phyloP scores from a whole-genome alignment of 2,797 vertebrate species.

The Chrysocyon brachyurus region DNA sequence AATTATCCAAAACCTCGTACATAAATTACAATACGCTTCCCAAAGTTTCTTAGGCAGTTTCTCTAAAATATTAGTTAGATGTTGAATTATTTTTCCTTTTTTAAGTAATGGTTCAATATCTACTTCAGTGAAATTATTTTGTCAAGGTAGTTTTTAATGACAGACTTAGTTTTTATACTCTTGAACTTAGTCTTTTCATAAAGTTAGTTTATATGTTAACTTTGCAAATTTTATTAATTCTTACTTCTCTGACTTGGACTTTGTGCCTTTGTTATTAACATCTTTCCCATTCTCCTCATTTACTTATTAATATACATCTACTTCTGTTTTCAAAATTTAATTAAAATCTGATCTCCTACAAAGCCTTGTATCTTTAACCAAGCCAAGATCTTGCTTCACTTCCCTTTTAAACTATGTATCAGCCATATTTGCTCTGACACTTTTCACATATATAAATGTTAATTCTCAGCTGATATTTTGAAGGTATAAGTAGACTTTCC shows the following conservation, averaged over 20 bases:
- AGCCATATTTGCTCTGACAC: not conserved
- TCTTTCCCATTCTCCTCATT: not conserved
- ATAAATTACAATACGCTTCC: not conserved
- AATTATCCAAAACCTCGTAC: not conserved
- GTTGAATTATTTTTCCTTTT: conserved; percentile 33
- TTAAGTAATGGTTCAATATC: not conserved
- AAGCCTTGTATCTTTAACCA: not conserved
- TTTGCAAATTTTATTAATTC: not conserved
- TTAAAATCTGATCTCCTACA: not conserved
- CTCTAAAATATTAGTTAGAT: conserved; percentile 1
- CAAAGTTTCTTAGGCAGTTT: not conserved
- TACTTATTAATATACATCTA: not conserved
- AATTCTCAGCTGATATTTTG: not conserved
- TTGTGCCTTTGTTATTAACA: not conserved
- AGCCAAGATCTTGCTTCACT: not conserved
- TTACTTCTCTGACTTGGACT: not conserved
- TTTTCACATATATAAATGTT: not conserved
- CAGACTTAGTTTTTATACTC: not conserved
- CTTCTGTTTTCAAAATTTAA: not conserved
- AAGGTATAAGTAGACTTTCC: not conserved
- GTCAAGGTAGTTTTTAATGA: not conserved
- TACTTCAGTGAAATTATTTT: conserved; percentile 3
- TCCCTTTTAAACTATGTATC: not conserved
- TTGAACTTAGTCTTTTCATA: not conserved
- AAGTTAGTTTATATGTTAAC: not conserved